A percentile compares a stretch with the other conserved stretches of the same genome.
Evolutionary conservation across 1,140 invertebrate species (phyloP).

Genomic region (Drosophila persimilis): DNA sequence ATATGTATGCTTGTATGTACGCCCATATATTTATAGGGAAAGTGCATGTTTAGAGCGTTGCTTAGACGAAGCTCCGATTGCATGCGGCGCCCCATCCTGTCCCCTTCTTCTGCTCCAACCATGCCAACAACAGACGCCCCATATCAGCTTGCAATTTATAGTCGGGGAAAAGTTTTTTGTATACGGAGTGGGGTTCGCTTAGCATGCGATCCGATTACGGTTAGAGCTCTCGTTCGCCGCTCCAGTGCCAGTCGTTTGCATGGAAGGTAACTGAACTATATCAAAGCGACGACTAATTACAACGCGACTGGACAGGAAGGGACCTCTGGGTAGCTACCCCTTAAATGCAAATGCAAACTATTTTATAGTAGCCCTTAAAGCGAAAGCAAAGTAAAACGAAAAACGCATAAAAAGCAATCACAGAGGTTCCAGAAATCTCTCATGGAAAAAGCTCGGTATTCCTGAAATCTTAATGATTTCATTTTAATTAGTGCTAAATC

Average conservation of each 20-base stretch:
- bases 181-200: constrained; percentile 47
- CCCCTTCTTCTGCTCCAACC: background rate
- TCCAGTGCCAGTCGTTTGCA: constrained; percentile 53
- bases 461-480: too few species aligned
- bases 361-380: too few species aligned
- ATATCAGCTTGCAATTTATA: constrained; percentile 59
- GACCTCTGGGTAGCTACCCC: constrained; percentile 7
- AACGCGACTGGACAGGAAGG: constrained; percentile 33
- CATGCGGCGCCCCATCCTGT: constrained; percentile 41
- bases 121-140: constrained; percentile 20
- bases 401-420: too few species aligned
- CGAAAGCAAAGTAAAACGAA: too few species aligned
- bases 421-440: too few species aligned
- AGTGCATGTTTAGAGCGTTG: constrained; percentile 28
- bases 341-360: constrained; percentile 18
- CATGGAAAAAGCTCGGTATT: too few species aligned
- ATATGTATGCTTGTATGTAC: background rate
- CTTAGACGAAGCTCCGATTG: constrained; percentile 45
- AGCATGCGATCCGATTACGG: constrained; percentile 77
- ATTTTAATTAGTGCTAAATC: too few species aligned
- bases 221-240: constrained; percentile 45
- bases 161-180: constrained; percentile 39
- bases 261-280: constrained; percentile 72
- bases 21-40: constrained; percentile 11
- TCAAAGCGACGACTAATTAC: constrained; percentile 56